Base-by-base conservation (phyloP, 2,113 vertebrate species). In the Syngnathus typhle region DNA sequence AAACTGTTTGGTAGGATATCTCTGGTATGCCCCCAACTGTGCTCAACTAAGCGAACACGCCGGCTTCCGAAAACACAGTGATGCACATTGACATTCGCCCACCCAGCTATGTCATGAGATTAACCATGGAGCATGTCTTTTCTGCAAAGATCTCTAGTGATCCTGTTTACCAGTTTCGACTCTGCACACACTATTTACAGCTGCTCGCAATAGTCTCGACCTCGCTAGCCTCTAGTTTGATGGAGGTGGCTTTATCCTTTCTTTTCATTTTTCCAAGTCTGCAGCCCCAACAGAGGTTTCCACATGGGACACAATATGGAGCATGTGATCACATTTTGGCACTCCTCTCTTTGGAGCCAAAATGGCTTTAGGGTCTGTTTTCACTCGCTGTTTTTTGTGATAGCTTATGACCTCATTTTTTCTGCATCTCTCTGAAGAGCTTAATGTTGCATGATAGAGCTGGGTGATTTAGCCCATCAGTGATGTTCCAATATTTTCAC, bases 1-100 rank as follows among this genome's bases (percentile, higher is more conserved):
- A 84, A 81, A 83, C 71, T 84, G 70, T 73, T 80, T 74, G 41
- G 75, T 64, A 64, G 68, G 82, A 80, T 79, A 71, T 74, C 69
- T 68, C 41, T 72, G 52, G 43, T 18, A 72, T 62, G 74, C 43
- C 74, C 51, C 85, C 77, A 49, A 74, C 82, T 79, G 87, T 79
- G 83, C 76, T 70, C 81, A 77, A 78, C 82, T 82, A 68, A 54
- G 72, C 73, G 60, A 64, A 74, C 72, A 32, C 70, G 60, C 32
- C 68, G 27, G 19, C 73, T 64, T 74, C 76, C 70, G 56, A 67
- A 59, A 66, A 36, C 65, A 56, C 56, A 60, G 63, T 44, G 38
- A 69, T 67, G 73, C 66, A 69, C 51, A 18, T 6, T n/a, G 63
- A 71, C 44, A 63, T 74, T 19, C 54, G 60, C 49, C 67, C 67